Evolutionary conservation across 2,113 vertebrate species (phyloP).

Genomic region (Eleginops maclovinus): DNA sequence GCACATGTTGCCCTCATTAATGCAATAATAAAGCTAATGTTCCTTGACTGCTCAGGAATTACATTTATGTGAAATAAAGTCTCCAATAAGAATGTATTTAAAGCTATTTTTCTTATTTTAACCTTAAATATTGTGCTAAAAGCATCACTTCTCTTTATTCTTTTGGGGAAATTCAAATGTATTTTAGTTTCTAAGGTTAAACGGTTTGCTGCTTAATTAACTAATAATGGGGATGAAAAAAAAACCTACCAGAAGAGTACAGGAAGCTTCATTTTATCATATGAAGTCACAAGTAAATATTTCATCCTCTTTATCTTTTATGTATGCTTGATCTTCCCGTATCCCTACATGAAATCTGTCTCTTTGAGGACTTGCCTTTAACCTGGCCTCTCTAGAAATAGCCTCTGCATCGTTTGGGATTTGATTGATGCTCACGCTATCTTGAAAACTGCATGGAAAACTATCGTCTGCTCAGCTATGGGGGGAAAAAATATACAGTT

Average conservation of each 20-base stretch:
- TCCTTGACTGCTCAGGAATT: neutral
- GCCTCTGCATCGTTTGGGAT: constrained; percentile 15
- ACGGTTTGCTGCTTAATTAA: neutral
- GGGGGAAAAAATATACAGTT: constrained; percentile 21
- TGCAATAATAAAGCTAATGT: constrained; percentile 2
- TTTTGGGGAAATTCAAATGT: neutral
- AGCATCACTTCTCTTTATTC: neutral
- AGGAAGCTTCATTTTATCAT: neutral
- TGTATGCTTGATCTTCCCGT: constrained; percentile 28
- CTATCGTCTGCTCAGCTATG: constrained; percentile 21
- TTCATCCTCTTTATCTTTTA: neutral
- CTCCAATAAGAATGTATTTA: neutral
- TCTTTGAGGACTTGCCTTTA: constrained; percentile 32
- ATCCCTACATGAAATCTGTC: constrained; percentile 9
- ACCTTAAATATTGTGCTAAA: neutral
- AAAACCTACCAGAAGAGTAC: neutral
- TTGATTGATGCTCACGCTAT: constrained; percentile 14
- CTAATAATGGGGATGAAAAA: neutral
- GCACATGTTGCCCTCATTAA: constrained; percentile 13
- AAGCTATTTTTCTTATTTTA: neutral
- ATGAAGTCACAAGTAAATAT: neutral
- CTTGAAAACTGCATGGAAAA: constrained; percentile 8
- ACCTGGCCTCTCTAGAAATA: constrained; percentile 37
- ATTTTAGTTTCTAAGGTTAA: neutral
- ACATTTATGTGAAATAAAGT: constrained; percentile 19